Base-by-base conservation (phyloP, 2,888 invertebrate genomes). In the Choristoneura rosaceana region DNA sequence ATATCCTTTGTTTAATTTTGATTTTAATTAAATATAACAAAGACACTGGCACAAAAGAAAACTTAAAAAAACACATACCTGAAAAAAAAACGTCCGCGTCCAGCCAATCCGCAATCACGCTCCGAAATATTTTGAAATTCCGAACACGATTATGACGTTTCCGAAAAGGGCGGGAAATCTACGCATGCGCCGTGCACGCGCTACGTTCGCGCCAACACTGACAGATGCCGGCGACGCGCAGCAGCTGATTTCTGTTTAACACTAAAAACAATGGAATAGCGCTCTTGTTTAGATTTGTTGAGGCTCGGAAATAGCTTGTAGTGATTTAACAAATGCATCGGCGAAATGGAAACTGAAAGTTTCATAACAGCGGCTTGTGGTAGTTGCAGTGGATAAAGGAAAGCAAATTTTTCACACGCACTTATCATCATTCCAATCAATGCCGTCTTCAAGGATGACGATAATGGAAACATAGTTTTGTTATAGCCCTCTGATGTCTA, bases 201-300 rank as follows among this genome's bases (percentile, higher is more conserved):
- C 89, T 81, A 81, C 84, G 88, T 86, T 85, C 87, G 87, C 88
- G 87, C 87, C 84, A 82, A 86, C 79, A 71, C 71, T 90, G 90
- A 88, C 86, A 86, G 85, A 85, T 85, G 84, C 79, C 55, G 12
- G 82, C 80, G 77, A 78, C 79, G 63, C 74, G 76, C 77, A 80
- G 79, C 90, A 90, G 90, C 90, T 90, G 90, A 87, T 88, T 84
- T 77, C 69, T 74, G 81, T 77, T 80, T 75, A 69, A 71, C 41
- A 66, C 66, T 34, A 33, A 64, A 38, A 33, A 73, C 67, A 71
- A 33, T 58, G 9, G 47, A 71, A 58, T 61, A 41, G 14, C 34
- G 55, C 14, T 60, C 67, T 14, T 71, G 61, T 55, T 55, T 12
- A 25, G 55, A 25, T 25, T 12, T 10, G 17, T 4, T 10, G 55